Base-by-base conservation (phyloP, 2,888 invertebrate genomes). In the Coelogynopora nodosa region DNA sequence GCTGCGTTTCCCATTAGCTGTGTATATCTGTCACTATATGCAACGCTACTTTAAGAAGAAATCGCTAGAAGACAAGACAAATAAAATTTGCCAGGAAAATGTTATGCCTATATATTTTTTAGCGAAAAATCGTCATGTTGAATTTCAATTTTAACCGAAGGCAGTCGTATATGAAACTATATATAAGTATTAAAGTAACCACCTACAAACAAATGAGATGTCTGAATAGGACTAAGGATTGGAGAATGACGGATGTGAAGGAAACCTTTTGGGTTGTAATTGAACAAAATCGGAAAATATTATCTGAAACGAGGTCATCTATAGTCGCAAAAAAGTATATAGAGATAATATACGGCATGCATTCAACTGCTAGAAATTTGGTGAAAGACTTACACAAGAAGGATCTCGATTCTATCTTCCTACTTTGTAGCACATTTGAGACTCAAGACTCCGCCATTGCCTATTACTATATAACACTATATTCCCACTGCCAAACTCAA, bases 291-390 rank as follows among this genome's bases (percentile, higher is more conserved):
- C 23, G 5, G 74, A 5, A 23, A 74, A 74, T n/a, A 5, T 23
- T 74, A 74, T 10, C 27, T 26, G 74, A 74, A 74, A 74, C 74
- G 74, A 74, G 74, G 74, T 23, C 74, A 74, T 74, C 23, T 74
- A n/a, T 49, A 49, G 5, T 49, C 5, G 49, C 49, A 49, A 5
- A 18, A 49, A 18, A 49, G 49, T 49, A 49, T 49, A 49, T 49
- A 49, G 49, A 49, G 5, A 49, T 49, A 49, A 49, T 10, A 49
- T 49, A 49, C 49, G 49, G 18, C 18, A 10, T 49, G 49, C 5
- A 10, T 49, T 10, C 18, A 18, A 10, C 18, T 18, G 18, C 18
- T 49, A 49, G 49, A 49, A 49, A 49, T 49, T 5, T 5, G 18
- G 5, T 10, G n/a, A n/a, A n/a, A n/a, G n/a, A n/a, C n/a, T n/a